Conservation (phyloP, 1,140 invertebrate genomes). For the Argopecten irradians region DNA sequence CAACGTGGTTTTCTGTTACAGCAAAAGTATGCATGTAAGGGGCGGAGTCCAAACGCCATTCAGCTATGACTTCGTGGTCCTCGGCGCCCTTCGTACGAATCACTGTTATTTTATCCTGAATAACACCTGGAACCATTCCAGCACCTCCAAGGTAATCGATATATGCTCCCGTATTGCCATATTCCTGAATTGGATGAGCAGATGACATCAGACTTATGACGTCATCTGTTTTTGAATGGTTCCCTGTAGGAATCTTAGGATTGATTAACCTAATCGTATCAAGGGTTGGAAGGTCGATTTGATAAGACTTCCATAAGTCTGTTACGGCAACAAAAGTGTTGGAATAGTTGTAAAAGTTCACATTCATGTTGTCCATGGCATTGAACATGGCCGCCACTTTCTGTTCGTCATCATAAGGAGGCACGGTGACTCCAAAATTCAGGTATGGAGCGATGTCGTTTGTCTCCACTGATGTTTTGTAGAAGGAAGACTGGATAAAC, state of each 20-base stretch:
- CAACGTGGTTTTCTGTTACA: conserved; percentile 63
- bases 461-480: conserved; percentile 57
- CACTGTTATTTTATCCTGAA: conserved; percentile 56
- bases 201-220: conserved; percentile 64
- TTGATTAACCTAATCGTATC: conserved; percentile 50
- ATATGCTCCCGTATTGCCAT: conserved; percentile 52
- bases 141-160: conserved; percentile 67
- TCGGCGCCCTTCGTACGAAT: conserved; percentile 58
- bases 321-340: conserved; percentile 60
- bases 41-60: conserved; percentile 60
- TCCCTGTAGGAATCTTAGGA: neutral
- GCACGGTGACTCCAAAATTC: conserved; percentile 61
- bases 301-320: conserved; percentile 71
- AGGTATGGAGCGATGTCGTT: conserved; percentile 67
- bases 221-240: conserved; percentile 25
- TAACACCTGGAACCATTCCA: conserved; percentile 51
- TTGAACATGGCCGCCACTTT: conserved; percentile 56
- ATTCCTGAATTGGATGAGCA: conserved; percentile 67
- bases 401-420: conserved; percentile 59
- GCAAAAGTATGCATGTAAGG: conserved; percentile 74
- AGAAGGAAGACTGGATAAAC: conserved; percentile 63
- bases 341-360: conserved; percentile 59
- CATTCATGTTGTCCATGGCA: conserved; percentile 72
- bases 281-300: conserved; percentile 57
- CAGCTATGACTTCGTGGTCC: conserved; percentile 59